Conservation (phyloP, 2,113 vertebrate species). For the Pristiophorus japonicus region DNA sequence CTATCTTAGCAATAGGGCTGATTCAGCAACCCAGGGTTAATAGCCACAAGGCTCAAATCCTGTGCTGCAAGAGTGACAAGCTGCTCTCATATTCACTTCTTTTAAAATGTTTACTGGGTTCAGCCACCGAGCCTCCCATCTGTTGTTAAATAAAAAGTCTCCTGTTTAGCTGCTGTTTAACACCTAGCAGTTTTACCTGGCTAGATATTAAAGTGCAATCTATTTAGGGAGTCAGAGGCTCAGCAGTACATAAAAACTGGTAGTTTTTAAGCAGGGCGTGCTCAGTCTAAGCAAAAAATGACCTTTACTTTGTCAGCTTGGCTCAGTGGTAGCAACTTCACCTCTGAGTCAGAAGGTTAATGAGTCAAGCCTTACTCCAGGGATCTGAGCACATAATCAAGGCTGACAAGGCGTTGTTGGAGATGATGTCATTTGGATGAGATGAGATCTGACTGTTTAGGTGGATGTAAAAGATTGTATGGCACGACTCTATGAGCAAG, state of each 20-base stretch:
- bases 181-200: background rate
- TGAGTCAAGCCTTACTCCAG: background rate
- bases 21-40: background rate
- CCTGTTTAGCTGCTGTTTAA: background rate
- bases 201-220: background rate
- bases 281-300: slow-evolving; percentile 3
- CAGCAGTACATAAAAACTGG: background rate
- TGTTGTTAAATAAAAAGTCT: background rate
- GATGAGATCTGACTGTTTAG: background rate
- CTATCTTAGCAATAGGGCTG: background rate
- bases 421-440: background rate
- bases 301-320: slow-evolving; percentile 18
- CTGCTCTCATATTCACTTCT: background rate
- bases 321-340: slow-evolving; percentile 9
- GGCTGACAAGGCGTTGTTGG: background rate
- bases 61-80: background rate
- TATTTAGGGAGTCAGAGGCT: slow-evolving; percentile 24
- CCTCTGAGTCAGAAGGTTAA: slow-evolving; percentile 23
- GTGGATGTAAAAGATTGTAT: too few species aligned
- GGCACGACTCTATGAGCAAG: too few species aligned
- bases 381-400: background rate
- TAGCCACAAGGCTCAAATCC: background rate
- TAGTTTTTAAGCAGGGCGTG: background rate
- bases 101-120: background rate
- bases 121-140: background rate